Evolutionary conservation across 2,888 invertebrate species (phyloP), one percentile per base, ranked within the genome.

Genomic region (Philhelius pedissequus): DNA sequence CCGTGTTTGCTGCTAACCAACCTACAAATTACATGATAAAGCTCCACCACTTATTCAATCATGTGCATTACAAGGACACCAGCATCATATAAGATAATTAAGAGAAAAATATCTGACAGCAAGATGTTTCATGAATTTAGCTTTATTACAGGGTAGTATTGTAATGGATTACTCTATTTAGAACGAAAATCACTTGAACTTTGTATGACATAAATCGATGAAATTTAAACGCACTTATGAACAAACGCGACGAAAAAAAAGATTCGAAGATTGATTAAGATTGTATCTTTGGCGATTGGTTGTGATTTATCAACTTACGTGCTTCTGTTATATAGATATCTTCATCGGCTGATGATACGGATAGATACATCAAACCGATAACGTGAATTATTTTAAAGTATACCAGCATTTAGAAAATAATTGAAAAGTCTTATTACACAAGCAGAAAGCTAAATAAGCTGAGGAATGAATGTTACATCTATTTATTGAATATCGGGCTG

Each of bases 401-500:
- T 20, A 54, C 54, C 27, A 54, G 27, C 52, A 69, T 38, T 54
- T 54, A n/a, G 56, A 58, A 25, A 54, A 32, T 15, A 25, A 40
- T 25, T 27, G 27, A 70, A 22, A 22, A 52, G 52, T 30, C 75
- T 58, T 64, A 35, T n/a, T 3, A 8, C 70, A 66, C 35, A 50
- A n/a, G 64, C 38, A 56, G 35, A 22, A 1, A 22, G 64, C 64
- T 18, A 43, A 76, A 64, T 70, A 66, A 76, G 30, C 11, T 30
- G 4, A 35, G 15, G 15, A 43, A 15, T n/a, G 40, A 50, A 13
- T n/a, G 13, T 25, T 40, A 25, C 70, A 58, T 40, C 54, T 80
- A 76, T 81, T 76, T 81, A 81, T 81, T 81, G 40, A 50, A 56
- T 15, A 58, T 58, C n/a, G 38, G n/a, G 6, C 38, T 1, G 38